A percentile compares a stretch with the other conserved stretches of the same genome.
These are phyloP conservation scores for Edolisoma coerulescens DNA, from an alignment of 2,113 vertebrate genomes.

Conservation along the genomic window DNA sequence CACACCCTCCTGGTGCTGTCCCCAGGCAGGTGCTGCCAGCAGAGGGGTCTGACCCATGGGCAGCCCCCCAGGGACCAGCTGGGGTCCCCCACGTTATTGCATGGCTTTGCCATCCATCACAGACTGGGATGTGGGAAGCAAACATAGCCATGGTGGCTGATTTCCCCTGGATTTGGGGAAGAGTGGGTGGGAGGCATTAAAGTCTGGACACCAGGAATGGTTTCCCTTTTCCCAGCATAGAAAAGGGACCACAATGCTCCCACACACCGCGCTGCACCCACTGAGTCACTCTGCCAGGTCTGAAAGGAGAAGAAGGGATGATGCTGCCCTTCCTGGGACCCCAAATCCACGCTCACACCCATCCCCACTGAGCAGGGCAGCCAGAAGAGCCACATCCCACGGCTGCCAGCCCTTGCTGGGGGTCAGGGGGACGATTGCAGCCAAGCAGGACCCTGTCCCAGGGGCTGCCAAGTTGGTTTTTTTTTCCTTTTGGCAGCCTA, in stretches of 20 bases:
- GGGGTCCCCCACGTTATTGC: too few relatives aligned
- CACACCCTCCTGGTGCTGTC: not conserved
- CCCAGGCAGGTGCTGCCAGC: not conserved
- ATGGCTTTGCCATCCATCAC: not conserved
- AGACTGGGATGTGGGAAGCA: not conserved
- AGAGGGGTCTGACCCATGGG: accelerated
- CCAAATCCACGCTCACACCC: not conserved
- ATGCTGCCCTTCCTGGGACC: not conserved
- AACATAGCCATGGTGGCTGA: accelerated
- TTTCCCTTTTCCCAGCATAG: not conserved
- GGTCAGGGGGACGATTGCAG: not conserved
- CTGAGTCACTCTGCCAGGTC: not conserved
- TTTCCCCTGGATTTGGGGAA: not conserved
- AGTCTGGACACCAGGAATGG: not conserved
- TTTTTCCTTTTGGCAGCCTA: not conserved
- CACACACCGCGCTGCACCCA: accelerated
- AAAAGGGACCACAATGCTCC: not conserved
- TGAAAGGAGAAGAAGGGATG: not conserved
- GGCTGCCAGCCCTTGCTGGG: not conserved
- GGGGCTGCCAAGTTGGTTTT: not conserved
- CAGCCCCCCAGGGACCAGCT: not conserved
- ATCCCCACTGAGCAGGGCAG: not conserved
- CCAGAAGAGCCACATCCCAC: not conserved
- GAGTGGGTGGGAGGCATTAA: not conserved
- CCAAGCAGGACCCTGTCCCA: accelerated